These are phyloP conservation scores for Alouatta palliata DNA, from an alignment of 2,113 vertebrate species.

Conservation along the genomic window DNA sequence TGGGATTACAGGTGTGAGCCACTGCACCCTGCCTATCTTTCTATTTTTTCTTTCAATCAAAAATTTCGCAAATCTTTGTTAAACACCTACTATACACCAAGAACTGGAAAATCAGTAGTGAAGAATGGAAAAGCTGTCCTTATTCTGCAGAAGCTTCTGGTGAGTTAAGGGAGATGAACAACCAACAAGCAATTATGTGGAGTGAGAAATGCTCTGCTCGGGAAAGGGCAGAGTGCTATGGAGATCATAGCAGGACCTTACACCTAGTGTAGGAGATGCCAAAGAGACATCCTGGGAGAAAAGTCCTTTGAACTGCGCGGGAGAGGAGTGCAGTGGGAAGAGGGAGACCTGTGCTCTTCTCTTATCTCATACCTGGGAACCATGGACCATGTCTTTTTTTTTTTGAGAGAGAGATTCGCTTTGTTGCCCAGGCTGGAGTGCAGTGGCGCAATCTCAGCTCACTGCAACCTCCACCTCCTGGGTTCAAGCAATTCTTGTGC, in stretches of 20 bases:
- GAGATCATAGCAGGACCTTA: not conserved
- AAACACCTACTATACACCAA: not conserved
- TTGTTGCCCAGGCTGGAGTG: too few relatives aligned
- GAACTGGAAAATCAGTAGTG: not conserved
- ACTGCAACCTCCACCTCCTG: too few relatives aligned
- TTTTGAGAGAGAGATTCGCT: too few relatives aligned
- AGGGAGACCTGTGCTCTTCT: not conserved
- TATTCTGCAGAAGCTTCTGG: not conserved
- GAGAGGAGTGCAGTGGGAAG: not conserved
- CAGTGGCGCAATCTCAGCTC: too few relatives aligned
- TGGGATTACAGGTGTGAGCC: too few relatives aligned
- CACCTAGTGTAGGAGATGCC: fast-evolving
- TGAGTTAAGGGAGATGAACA: not conserved
- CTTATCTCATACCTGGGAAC: not conserved
- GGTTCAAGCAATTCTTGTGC: too few relatives aligned
- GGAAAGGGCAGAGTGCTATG: not conserved
- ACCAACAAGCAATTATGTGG: not conserved
- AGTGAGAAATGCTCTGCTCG: not conserved
- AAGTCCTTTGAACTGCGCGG: fast-evolving
- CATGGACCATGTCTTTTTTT: too few relatives aligned
- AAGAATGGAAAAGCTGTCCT: not conserved
- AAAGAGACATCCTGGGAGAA: not conserved
- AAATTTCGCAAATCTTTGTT: not conserved
- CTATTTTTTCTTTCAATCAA: not conserved
- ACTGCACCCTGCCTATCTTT: not conserved